Evolutionary conservation across 2,113 vertebrate genomes (phyloP).

Genomic region (Labeo catla): DNA sequence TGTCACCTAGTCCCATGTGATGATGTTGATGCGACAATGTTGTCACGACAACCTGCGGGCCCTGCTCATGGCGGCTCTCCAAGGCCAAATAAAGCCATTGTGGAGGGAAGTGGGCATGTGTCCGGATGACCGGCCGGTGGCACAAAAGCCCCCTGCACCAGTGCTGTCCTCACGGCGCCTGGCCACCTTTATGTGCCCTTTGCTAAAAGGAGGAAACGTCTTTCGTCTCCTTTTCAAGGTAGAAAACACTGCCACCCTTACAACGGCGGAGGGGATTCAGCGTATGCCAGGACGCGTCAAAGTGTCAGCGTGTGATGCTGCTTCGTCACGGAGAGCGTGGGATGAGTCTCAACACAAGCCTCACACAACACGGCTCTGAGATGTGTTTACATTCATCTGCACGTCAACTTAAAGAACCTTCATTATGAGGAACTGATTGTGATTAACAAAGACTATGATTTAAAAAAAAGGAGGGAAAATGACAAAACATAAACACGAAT

Average conservation of each 20-base stretch:
- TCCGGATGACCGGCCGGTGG: constrained; percentile 67
- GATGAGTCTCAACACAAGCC: constrained; percentile 36
- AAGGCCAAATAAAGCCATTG: constrained; percentile 72
- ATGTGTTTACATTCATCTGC: neutral
- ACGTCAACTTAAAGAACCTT: neutral
- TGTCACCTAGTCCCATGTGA: constrained; percentile 29
- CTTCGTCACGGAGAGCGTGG: constrained; percentile 26
- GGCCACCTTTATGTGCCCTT: constrained; percentile 67
- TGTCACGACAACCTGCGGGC: constrained; percentile 67
- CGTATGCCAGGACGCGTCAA: constrained; percentile 49
- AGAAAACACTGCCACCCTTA: constrained; percentile 49
- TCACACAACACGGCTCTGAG: neutral
- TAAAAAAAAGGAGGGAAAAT: no score
- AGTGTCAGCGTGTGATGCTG: constrained; percentile 60
- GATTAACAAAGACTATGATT: no score
- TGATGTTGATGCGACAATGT: constrained; percentile 53
- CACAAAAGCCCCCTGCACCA: constrained; percentile 66
- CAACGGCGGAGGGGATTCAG: constrained; percentile 39
- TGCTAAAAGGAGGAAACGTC: constrained; percentile 71
- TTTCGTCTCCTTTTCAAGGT: constrained; percentile 69
- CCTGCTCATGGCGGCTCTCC: constrained; percentile 69
- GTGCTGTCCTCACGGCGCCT: constrained; percentile 49
- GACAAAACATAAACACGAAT: no score
- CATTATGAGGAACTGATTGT: neutral
- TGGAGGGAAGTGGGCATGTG: constrained; percentile 70